Evolutionary conservation across 2,888 invertebrate species (phyloP).

Genomic region (Scelioninae gen. 1): DNA sequence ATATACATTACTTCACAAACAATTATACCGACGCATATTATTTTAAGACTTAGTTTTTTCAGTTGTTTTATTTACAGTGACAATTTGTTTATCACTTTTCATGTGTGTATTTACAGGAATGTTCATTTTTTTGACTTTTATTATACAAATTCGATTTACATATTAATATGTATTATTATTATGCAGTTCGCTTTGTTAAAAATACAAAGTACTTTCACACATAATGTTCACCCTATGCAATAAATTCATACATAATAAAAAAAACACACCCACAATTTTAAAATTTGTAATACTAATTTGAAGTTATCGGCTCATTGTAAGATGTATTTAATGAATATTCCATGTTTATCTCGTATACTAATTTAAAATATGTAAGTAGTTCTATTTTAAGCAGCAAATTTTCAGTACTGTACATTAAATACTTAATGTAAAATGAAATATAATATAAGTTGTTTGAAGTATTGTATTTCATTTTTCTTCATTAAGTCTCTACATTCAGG

Average conservation of each 20-base stretch:
- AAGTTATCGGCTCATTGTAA: neutral
- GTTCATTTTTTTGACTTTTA: constrained; percentile 29
- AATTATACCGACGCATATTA: constrained; percentile 84
- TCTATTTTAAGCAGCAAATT: too few relatives aligned
- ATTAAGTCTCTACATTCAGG: too few relatives aligned
- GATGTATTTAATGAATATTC: constrained; percentile 3
- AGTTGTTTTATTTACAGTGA: constrained; percentile 77
- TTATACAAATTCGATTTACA: constrained; percentile 60
- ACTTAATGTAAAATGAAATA: too few relatives aligned
- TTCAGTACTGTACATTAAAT: too few relatives aligned
- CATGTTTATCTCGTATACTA: too few relatives aligned
- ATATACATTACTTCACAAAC: constrained; percentile 84
- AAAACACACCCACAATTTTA: neutral
- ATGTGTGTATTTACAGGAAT: constrained; percentile 55
- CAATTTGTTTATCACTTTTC: constrained; percentile 68
- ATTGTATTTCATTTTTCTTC: too few relatives aligned
- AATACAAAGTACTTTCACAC: constrained; percentile 62
- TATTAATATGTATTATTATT: constrained; percentile 47
- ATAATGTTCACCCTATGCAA: constrained; percentile 34
- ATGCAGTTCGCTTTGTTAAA: constrained; percentile 35
- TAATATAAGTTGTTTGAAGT: too few relatives aligned
- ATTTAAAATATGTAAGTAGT: too few relatives aligned
- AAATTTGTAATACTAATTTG: neutral
- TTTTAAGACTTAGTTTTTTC: constrained; percentile 71
- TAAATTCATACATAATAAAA: neutral